phyloP scores from a whole-genome alignment of 2,888 invertebrate species.

The Protophormia terraenovae region DNA sequence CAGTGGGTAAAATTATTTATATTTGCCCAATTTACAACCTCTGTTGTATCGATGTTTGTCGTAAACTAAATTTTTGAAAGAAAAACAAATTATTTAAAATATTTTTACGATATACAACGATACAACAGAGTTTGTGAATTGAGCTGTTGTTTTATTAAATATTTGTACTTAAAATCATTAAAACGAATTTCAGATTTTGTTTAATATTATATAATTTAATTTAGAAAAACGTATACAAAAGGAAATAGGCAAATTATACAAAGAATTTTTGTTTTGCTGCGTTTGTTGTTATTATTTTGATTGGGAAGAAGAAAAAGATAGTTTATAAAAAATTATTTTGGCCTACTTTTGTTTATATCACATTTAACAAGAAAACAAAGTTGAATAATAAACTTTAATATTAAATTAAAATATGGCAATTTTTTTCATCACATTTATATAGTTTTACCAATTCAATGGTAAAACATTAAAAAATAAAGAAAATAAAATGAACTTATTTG shows the following conservation, averaged over 20 bases:
- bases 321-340: neutral
- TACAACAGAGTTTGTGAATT: too few relatives aligned
- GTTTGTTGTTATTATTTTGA: neutral
- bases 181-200: neutral
- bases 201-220: neutral
- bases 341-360: constrained; percentile 9
- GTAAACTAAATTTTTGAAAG: too few relatives aligned
- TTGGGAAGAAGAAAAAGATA: neutral
- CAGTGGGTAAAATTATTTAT: too few relatives aligned
- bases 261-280: neutral
- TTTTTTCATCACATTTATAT: constrained; percentile 4
- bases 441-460: constrained; percentile 35
- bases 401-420: neutral
- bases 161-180: constrained; percentile 3
- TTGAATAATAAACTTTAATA: neutral
- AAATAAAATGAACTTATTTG: too few relatives aligned
- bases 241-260: neutral
- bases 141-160: neutral
- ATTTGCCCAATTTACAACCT: too few relatives aligned
- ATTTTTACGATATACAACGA: too few relatives aligned
- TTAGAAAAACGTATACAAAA: neutral
- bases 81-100: too few relatives aligned
- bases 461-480: neutral
- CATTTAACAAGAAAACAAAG: constrained; percentile 6
- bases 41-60: too few relatives aligned